Percentiles rank a stretch among this genome's conserved stretches.
Conservation (phyloP, 2,888 invertebrate genomes). For the Volucella zonaria region DNA sequence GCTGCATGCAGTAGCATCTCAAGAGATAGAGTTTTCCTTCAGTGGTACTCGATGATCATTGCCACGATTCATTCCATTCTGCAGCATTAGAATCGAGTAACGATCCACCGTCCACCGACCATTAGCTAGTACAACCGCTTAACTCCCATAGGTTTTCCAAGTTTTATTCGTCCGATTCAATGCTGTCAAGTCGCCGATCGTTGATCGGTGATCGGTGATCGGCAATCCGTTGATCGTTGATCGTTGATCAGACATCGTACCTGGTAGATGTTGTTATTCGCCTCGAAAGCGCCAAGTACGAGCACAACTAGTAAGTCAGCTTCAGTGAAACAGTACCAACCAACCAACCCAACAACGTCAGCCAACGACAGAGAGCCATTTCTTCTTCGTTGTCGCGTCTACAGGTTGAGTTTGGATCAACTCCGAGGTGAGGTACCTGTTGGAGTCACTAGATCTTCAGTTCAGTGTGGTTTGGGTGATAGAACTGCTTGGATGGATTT, state of each 20-base stretch:
- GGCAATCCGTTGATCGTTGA: neutral
- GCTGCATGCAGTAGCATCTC: conserved; percentile 11
- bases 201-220: neutral
- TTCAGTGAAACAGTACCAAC: conserved; percentile 5
- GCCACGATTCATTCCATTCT: conserved; percentile 17
- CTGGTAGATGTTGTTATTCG: conserved; percentile 46
- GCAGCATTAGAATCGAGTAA: conserved; percentile 29
- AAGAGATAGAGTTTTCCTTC: conserved; percentile 1
- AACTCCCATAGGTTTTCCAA: conserved; percentile 15
- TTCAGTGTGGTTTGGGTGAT: conserved; percentile 76
- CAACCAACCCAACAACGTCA: conserved; percentile 14
- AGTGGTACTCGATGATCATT: conserved; percentile 28
- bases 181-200: neutral
- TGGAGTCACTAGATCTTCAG: conserved; percentile 70
- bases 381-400: conserved; percentile 55
- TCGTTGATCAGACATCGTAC: conserved; percentile 43
- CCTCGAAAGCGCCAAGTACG: conserved; percentile 51
- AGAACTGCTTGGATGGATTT: conserved; percentile 75
- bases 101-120: conserved; percentile 11
- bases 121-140: conserved; percentile 42
- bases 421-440: conserved; percentile 63
- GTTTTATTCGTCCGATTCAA: conserved; percentile 19
- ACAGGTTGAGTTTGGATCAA: conserved; percentile 56
- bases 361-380: conserved; percentile 55
- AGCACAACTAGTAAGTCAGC: neutral